phyloP scores from a whole-genome alignment of 2,888 invertebrate species.

The Caenorhabditis sp. region DNA sequence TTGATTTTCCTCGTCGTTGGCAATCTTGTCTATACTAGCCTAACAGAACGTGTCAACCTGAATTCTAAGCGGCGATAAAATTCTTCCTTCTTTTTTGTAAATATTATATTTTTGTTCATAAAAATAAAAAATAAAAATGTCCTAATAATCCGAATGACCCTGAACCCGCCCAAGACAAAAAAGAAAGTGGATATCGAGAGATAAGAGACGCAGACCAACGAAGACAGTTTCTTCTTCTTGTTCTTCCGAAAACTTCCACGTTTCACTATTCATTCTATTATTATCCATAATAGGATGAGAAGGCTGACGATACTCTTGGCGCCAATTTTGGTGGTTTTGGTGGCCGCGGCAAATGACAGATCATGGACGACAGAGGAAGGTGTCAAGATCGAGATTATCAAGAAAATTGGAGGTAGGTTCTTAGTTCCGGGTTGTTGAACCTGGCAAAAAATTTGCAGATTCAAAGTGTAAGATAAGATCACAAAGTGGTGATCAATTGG shows the following conservation, averaged over 20 bases:
- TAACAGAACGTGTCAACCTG: conserved; percentile 44
- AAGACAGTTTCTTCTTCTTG: neutral
- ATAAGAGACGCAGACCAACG: neutral
- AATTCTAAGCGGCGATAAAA: conserved; percentile 17
- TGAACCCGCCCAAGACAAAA: neutral
- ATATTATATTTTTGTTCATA: neutral
- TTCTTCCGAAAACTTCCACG: conserved; percentile 1
- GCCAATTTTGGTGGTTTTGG: neutral
- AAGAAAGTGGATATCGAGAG: neutral
- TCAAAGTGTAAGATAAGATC: conserved; percentile 66
- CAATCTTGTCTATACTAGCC: conserved; percentile 62
- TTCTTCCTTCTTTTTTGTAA: neutral
- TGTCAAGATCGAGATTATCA: conserved; percentile 69
- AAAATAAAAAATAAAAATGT: neutral
- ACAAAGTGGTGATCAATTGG: conserved; percentile 65
- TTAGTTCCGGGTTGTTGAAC: neutral
- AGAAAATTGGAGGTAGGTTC: conserved; percentile 64
- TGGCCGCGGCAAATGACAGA: conserved; percentile 44
- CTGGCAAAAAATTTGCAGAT: conserved; percentile 39
- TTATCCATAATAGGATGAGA: neutral
- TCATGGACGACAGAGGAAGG: conserved; percentile 69
- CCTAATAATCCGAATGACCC: neutral
- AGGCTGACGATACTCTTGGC: neutral
- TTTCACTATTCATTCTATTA: neutral
- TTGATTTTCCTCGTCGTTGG: conserved; percentile 64